These are phyloP conservation scores for Epinephelus malabaricus DNA, from an alignment of 2,797 vertebrate genomes.

Conservation along the genomic window DNA sequence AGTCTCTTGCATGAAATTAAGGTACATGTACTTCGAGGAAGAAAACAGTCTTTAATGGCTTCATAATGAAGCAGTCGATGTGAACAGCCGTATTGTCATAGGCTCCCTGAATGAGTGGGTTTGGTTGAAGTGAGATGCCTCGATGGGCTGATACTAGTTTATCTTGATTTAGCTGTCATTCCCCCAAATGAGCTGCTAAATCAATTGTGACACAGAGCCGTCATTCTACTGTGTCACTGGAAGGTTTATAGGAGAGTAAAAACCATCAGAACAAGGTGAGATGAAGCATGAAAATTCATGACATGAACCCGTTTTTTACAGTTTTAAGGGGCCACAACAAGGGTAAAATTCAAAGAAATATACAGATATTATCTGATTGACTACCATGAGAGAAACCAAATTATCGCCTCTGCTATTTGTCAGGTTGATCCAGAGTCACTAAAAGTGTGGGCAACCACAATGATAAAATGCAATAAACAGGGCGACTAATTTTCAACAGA, in stretches of 20 bases:
- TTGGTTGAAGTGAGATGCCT: conserved; percentile 69
- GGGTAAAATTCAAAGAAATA: conserved; percentile 27
- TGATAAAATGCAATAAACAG: conserved; percentile 49
- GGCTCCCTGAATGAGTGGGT: conserved; percentile 75
- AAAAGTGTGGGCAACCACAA: conserved; percentile 30
- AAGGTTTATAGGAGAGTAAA: conserved; percentile 74
- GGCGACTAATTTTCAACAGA: conserved; percentile 36
- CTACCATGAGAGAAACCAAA: background rate
- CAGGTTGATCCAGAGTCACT: conserved; percentile 25
- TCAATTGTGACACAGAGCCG: conserved; percentile 82
- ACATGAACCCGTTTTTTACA: conserved; percentile 32
- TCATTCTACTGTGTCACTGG: conserved; percentile 73
- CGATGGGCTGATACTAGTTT: conserved; percentile 74
- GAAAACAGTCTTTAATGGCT: conserved; percentile 19
- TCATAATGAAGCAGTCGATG: conserved; percentile 20
- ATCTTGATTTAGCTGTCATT: conserved; percentile 86
- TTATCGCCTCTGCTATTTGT: conserved; percentile 10
- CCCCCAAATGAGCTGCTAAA: conserved; percentile 84
- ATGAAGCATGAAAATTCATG: conserved; percentile 66
- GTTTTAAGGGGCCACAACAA: conserved; percentile 28
- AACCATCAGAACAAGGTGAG: conserved; percentile 71
- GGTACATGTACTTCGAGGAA: background rate
- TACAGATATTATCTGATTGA: conserved; percentile 12
- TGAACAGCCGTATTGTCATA: conserved; percentile 50
- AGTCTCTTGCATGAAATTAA: conserved; percentile 32